Conservation (phyloP, 53 echinoderm and acorn worm species). For the Echinarachnius parma region DNA sequence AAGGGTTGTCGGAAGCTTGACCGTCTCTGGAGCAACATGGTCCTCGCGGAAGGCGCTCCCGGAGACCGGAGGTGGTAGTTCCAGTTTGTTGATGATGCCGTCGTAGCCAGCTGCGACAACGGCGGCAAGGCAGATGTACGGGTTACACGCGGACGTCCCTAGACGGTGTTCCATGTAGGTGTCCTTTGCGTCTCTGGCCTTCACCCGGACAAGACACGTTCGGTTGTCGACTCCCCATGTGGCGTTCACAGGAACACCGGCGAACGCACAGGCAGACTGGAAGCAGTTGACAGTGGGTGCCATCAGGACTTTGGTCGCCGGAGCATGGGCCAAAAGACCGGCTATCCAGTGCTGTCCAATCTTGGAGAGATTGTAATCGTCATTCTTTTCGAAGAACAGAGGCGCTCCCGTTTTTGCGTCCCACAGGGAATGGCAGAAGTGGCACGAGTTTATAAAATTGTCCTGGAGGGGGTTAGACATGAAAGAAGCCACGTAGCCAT, state of each 20-base stretch:
- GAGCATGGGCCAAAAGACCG: conserved; percentile 17
- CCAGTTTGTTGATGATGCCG: background rate
- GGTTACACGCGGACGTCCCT: background rate
- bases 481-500: background rate
- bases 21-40: no score
- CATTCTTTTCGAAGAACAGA: background rate
- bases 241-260: background rate
- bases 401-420: background rate
- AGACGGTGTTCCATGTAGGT: background rate
- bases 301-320: background rate
- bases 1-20: background rate
- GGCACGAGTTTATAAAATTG: background rate
- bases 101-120: background rate
- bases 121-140: background rate
- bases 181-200: background rate
- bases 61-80: background rate
- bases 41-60: background rate
- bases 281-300: background rate
- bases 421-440: conserved; percentile 13
- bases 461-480: background rate
- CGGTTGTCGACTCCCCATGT: conserved; percentile 12
- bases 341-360: background rate
- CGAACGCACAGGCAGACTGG: background rate
- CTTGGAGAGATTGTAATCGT: background rate
- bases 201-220: background rate